Evolutionary conservation across 2,113 vertebrate genomes (phyloP).

Genomic region (Formicarius rufipectus): DNA sequence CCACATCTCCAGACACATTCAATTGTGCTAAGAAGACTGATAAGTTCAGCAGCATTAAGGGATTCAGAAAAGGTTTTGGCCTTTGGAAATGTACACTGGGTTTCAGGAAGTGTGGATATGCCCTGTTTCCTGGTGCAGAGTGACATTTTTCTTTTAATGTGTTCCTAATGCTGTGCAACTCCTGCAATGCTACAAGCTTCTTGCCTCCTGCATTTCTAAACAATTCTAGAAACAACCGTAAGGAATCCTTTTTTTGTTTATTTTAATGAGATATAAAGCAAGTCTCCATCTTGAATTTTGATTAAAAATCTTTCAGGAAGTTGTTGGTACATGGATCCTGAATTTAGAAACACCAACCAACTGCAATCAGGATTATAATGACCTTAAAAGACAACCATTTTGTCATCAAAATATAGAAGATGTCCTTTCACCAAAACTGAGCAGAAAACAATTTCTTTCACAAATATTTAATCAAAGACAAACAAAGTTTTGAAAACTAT

Average conservation of each 20-base stretch:
- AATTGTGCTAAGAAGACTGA: background rate
- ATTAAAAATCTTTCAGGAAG: background rate
- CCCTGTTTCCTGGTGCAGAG: background rate
- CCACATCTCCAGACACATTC: background rate
- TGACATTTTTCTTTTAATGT: background rate
- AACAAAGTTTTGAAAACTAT: background rate
- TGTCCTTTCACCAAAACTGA: background rate
- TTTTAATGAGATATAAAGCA: background rate
- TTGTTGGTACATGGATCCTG: background rate
- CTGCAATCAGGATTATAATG: background rate
- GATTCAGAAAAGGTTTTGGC: background rate
- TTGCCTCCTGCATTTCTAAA: background rate
- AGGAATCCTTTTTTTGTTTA: background rate
- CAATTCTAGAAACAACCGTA: background rate
- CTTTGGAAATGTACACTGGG: background rate
- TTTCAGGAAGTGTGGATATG: background rate
- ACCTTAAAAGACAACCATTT: background rate
- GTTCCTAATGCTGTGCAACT: background rate
- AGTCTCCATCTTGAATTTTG: background rate
- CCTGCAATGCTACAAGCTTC: background rate
- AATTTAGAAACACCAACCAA: background rate
- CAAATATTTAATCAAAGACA: background rate
- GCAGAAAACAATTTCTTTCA: background rate
- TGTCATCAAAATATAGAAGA: background rate
- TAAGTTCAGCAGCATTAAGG: background rate